These are phyloP conservation scores for Xanthia icteritia DNA, from an alignment of 2,888 invertebrate genomes.

Conservation along the genomic window DNA sequence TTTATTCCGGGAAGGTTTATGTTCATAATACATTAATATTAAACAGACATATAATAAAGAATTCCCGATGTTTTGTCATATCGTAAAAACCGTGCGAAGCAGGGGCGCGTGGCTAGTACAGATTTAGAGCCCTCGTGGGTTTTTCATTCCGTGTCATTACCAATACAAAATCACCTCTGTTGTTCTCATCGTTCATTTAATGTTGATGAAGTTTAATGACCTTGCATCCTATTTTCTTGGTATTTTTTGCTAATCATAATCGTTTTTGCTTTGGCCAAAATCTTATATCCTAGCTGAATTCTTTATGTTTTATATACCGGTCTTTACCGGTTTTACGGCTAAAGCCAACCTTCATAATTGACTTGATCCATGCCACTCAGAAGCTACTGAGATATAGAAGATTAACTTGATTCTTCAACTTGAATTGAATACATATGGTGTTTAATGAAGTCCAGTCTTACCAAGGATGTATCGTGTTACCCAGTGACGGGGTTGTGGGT, in stretches of 20 bases:
- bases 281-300: conserved; percentile 11
- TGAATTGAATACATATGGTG: conserved; percentile 13
- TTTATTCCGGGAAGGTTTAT: no score
- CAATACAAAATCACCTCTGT: conserved; percentile 23
- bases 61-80: no score
- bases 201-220: conserved; percentile 51
- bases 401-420: background rate
- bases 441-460: no score
- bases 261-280: conserved; percentile 44
- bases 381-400: background rate
- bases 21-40: no score
- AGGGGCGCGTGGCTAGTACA: no score
- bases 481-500: no score
- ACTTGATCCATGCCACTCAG: conserved; percentile 15
- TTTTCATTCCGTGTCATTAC: conserved; percentile 30
- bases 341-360: conserved; percentile 14
- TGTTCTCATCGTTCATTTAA: conserved; percentile 26
- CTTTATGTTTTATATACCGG: conserved; percentile 20
- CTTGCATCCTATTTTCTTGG: conserved; percentile 32
- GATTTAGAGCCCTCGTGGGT: background rate
- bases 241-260: conserved; percentile 23
- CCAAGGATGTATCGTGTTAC: no score
- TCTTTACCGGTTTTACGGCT: conserved; percentile 9
- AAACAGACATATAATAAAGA: no score
- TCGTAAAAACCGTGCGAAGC: no score